A percentile compares a stretch with the other conserved stretches of the same genome.
phyloP scores from a whole-genome alignment of 2,888 invertebrate genomes.

The Gortyna flavago region DNA sequence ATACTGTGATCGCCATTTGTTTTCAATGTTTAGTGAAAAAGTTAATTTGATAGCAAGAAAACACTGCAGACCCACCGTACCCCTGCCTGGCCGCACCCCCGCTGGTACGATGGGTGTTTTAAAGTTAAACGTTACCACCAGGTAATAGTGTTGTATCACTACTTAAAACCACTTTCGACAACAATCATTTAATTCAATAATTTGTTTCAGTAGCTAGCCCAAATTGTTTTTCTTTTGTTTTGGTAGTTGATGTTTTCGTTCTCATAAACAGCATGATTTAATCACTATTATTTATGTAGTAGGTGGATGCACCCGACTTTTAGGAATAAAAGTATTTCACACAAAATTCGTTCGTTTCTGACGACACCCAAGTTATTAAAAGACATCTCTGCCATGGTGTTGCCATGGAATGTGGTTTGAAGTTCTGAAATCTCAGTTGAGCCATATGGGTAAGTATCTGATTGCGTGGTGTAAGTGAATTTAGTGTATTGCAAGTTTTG shows the following conservation, averaged over 20 bases:
- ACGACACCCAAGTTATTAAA: conserved; percentile 16
- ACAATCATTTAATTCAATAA: no score
- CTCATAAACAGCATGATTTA: not conserved
- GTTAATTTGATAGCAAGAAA: not conserved
- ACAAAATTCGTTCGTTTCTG: not conserved
- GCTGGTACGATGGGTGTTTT: no score
- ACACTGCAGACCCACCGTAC: not conserved
- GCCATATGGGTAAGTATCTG: conserved; percentile 19
- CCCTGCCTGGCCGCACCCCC: no score
- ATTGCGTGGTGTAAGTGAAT: conserved; percentile 48
- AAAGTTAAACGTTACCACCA: no score
- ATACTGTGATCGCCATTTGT: not conserved
- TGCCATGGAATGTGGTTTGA: conserved; percentile 26
- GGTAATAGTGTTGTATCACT: no score
- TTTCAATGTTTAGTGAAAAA: not conserved
- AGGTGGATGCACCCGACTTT: not conserved
- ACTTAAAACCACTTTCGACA: no score
- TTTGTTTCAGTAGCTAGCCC: no score
- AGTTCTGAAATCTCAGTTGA: conserved; percentile 21
- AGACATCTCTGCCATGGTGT: conserved; percentile 5
- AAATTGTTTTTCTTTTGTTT: not conserved
- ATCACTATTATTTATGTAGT: not conserved
- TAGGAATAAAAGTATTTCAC: not conserved
- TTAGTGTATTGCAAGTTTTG: conserved; percentile 58
- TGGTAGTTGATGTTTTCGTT: no score